Evolutionary conservation across 2,113 vertebrate genomes (phyloP).

Genomic region (Myotis davidii): DNA sequence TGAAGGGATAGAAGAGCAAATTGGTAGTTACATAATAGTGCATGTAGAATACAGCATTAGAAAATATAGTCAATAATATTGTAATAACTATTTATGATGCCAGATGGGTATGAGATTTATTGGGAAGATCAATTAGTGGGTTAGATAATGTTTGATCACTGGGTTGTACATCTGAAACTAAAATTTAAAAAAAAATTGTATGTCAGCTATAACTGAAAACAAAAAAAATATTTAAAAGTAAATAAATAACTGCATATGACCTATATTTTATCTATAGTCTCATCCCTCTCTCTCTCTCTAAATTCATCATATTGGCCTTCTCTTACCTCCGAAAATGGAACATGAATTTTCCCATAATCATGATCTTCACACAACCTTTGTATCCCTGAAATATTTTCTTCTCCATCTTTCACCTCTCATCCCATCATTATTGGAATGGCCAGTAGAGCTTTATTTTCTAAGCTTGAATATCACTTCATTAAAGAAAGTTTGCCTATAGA

Average conservation of each 20-base stretch:
- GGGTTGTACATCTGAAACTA: background rate
- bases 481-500: background rate
- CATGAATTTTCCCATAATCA: background rate
- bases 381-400: background rate
- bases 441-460: background rate
- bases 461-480: background rate
- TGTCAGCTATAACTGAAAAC: background rate
- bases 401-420: background rate
- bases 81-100: background rate
- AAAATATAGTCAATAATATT: background rate
- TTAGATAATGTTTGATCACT: background rate
- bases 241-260: background rate
- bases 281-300: background rate
- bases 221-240: background rate
- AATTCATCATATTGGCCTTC: background rate
- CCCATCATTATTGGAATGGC: background rate
- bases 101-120: background rate
- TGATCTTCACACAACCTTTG: background rate
- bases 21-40: background rate
- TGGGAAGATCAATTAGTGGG: background rate
- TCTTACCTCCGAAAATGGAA: background rate
- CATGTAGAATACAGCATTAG: background rate
- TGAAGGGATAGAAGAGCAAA: background rate
- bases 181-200: background rate
- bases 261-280: background rate